A percentile compares a stretch with the other conserved stretches of the same genome.
These are phyloP conservation scores for Chrysina gloriosa DNA, from an alignment of 2,888 invertebrate species.

Conservation along the genomic window DNA sequence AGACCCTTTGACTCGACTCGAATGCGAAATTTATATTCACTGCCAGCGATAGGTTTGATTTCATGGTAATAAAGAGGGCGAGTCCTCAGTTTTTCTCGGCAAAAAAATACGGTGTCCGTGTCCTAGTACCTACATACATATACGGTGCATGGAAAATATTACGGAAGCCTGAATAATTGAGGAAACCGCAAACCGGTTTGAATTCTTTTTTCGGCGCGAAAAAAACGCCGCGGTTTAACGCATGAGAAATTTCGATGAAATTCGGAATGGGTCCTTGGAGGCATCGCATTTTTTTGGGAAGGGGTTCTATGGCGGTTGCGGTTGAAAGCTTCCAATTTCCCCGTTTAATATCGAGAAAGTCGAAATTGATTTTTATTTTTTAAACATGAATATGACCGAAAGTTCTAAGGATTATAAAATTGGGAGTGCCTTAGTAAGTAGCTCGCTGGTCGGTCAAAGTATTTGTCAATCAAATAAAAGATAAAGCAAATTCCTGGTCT, in stretches of 20 bases:
- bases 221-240: not conserved
- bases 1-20: not conserved
- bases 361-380: too few relatives aligned
- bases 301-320: too few relatives aligned
- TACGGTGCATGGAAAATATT: not conserved
- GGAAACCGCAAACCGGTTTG: not conserved
- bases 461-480: too few relatives aligned
- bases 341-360: too few relatives aligned
- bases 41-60: slow-evolving; percentile 36
- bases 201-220: not conserved
- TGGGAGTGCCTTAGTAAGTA: too few relatives aligned
- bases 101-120: not conserved
- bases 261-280: not conserved
- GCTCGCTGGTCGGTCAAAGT: too few relatives aligned
- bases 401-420: too few relatives aligned
- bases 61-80: slow-evolving; percentile 27
- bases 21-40: slow-evolving; percentile 37
- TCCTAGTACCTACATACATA: too few relatives aligned
- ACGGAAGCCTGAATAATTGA: slow-evolving; percentile 8
- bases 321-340: too few relatives aligned
- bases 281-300: not conserved
- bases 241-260: not conserved
- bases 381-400: too few relatives aligned
- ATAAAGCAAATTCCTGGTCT: not conserved
- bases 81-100: not conserved